Evolutionary conservation across 2,888 invertebrate genomes (phyloP).

Genomic region (Apotomis turbidana): DNA sequence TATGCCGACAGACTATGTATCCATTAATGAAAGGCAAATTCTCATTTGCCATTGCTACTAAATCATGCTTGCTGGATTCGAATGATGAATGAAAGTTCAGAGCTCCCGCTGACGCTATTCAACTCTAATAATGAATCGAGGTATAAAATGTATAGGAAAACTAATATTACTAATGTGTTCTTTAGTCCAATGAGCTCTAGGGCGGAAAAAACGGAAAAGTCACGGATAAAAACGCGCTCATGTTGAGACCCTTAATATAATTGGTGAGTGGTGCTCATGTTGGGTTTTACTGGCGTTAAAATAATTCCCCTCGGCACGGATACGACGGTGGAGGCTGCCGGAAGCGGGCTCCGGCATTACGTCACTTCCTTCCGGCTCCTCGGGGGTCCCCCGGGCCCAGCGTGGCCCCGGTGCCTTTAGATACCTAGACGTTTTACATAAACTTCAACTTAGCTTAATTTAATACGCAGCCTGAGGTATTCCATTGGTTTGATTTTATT

Average conservation of each 20-base stretch:
- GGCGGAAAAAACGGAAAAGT: conserved; percentile 4
- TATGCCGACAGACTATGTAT: conserved; percentile 22
- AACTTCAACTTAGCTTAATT: conserved; percentile 38
- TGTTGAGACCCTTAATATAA: conserved; percentile 56
- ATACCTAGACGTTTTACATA: conserved; percentile 46
- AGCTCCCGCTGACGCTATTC: conserved; percentile 25
- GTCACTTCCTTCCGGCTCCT: conserved; percentile 65
- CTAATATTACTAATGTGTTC: conserved; percentile 34
- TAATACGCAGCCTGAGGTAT: conserved; percentile 13
- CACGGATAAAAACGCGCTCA: neutral
- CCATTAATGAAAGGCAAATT: conserved; percentile 22
- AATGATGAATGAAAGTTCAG: conserved; percentile 26
- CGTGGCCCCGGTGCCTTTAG: conserved; percentile 51
- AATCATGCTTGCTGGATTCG: conserved; percentile 11
- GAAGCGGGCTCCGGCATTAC: conserved; percentile 59
- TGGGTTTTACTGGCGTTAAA: conserved; percentile 62
- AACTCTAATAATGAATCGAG: conserved; percentile 12
- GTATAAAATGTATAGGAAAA: conserved; percentile 17
- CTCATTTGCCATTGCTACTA: conserved; percentile 10
- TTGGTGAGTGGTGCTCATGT: conserved; percentile 54
- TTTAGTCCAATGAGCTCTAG: conserved; percentile 9
- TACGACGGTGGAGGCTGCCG: conserved; percentile 59
- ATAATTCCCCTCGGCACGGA: conserved; percentile 65
- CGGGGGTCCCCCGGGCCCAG: conserved; percentile 56
- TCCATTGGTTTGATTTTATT: neutral